Conservation (phyloP, 2,113 vertebrate genomes). For the Neolamprologus cancellatus region DNA sequence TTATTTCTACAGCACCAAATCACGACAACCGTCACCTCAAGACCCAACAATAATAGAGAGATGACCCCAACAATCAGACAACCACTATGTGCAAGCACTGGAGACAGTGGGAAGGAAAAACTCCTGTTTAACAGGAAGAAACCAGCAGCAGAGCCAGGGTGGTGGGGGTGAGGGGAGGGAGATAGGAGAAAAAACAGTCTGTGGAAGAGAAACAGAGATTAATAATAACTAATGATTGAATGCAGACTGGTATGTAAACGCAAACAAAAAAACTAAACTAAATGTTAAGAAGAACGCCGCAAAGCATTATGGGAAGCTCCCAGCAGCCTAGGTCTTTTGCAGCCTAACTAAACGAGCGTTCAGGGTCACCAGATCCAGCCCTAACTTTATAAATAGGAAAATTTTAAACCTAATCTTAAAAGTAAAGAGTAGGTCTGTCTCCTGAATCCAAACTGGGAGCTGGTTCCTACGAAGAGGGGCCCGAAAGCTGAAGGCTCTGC, state of each 20-base stretch:
- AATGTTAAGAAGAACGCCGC: rapidly evolving
- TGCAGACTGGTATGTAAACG: neutral
- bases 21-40: neutral
- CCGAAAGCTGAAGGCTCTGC: neutral
- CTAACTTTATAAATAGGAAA: neutral
- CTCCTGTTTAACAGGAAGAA: neutral
- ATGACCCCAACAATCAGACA: neutral
- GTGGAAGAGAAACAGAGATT: neutral
- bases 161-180: neutral
- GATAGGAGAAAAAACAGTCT: neutral
- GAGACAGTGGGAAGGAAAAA: neutral
- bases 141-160: neutral
- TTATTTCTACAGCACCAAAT: neutral
- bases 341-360: neutral
- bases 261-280: neutral
- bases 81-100: neutral
- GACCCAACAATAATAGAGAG: neutral
- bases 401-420: neutral
- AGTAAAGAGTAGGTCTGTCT: neutral
- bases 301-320: neutral
- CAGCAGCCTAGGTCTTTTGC: neutral
- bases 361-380: neutral
- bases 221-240: neutral
- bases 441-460: neutral
- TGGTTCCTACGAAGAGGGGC: neutral